phyloP scores from a whole-genome alignment of 2,888 invertebrate genomes.

The Muscina levida region DNA sequence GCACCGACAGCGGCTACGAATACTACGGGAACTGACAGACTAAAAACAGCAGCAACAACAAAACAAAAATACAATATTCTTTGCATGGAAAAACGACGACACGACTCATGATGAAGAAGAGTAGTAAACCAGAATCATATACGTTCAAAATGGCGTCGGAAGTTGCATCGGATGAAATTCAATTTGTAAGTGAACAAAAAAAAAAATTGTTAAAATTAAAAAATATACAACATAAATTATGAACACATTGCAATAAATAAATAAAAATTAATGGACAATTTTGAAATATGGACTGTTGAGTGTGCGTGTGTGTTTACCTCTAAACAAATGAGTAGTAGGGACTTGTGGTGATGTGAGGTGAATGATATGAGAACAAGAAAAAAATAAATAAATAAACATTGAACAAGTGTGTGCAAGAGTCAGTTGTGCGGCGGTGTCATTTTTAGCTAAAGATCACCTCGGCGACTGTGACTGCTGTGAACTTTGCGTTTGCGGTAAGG shows the following conservation, averaged over 20 bases:
- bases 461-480: not conserved
- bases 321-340: too few relatives aligned
- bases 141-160: conserved; percentile 76
- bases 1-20: too few relatives aligned
- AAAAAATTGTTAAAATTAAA: conserved; percentile 40
- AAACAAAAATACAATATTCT: conserved; percentile 29
- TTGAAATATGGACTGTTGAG: conserved; percentile 37
- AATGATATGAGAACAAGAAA: too few relatives aligned
- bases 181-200: conserved; percentile 66
- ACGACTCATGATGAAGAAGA: conserved; percentile 52
- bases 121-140: conserved; percentile 62
- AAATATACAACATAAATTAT: conserved; percentile 14
- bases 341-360: too few relatives aligned
- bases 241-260: not conserved
- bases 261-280: too few relatives aligned
- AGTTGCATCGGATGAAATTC: conserved; percentile 71
- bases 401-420: conserved; percentile 3
- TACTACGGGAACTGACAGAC: too few relatives aligned
- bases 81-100: conserved; percentile 59
- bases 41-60: not conserved
- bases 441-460: conserved; percentile 14
- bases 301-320: not conserved
- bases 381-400: conserved; percentile 36
- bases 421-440: conserved; percentile 1
- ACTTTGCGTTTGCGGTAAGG: not conserved